These are phyloP conservation scores for Prionailurus viverrinus DNA, from an alignment of 2,113 vertebrate genomes.

Conservation along the genomic window DNA sequence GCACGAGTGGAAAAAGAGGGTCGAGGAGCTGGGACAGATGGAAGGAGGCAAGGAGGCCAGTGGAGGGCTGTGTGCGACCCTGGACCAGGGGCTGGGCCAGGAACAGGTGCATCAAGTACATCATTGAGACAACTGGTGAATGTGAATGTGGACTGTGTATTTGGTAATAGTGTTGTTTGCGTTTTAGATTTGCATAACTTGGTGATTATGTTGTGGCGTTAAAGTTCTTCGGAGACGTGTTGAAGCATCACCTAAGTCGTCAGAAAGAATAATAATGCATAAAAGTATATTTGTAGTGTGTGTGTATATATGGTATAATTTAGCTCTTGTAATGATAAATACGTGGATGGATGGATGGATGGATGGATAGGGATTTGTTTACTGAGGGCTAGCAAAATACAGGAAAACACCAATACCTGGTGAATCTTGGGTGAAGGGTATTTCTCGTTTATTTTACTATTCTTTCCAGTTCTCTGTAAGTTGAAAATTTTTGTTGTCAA, in stretches of 20 bases:
- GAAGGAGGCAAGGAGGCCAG: background rate
- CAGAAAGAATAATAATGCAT: background rate
- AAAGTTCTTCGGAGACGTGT: background rate
- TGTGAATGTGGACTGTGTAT: background rate
- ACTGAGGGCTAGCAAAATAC: background rate
- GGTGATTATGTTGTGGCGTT: background rate
- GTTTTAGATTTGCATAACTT: background rate
- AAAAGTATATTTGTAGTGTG: background rate
- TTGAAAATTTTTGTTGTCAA: constrained; percentile 1
- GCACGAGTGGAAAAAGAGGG: background rate
- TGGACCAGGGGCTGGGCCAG: background rate
- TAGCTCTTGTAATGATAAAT: background rate
- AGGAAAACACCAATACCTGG: background rate
- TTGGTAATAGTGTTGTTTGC: background rate
- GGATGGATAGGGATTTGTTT: background rate
- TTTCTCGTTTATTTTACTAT: constrained; percentile 33
- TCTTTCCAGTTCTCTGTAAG: background rate
- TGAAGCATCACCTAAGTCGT: background rate
- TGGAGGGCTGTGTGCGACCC: background rate
- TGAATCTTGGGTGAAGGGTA: background rate
- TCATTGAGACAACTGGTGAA: background rate
- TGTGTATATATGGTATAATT: background rate
- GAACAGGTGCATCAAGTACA: background rate
- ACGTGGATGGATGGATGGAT: too few relatives aligned
- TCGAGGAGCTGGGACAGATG: background rate